These are phyloP conservation scores for Epistrophe grossulariae DNA, from an alignment of 2,888 invertebrate genomes.

Conservation along the genomic window DNA sequence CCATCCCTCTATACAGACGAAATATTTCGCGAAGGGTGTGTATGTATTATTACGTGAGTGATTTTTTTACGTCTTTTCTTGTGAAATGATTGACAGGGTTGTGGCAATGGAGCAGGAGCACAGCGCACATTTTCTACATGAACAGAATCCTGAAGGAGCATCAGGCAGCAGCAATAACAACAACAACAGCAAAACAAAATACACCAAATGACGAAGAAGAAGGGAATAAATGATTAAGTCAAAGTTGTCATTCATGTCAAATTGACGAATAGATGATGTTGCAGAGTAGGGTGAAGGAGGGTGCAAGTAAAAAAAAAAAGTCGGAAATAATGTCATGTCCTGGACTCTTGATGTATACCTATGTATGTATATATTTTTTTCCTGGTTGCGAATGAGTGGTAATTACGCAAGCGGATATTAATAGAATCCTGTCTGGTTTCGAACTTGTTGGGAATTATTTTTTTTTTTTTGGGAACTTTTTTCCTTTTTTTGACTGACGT, in stretches of 20 bases:
- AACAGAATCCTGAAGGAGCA: slow-evolving; percentile 66
- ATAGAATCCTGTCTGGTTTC: slow-evolving; percentile 71
- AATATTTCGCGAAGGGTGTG: slow-evolving; percentile 47
- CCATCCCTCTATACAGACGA: slow-evolving; percentile 17
- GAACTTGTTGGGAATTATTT: slow-evolving; percentile 46
- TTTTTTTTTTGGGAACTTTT: neutral
- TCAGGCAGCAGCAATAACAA: neutral
- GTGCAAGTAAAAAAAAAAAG: slow-evolving; percentile 13
- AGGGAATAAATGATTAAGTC: slow-evolving; percentile 75
- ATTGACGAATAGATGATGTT: slow-evolving; percentile 48
- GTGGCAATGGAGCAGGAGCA: slow-evolving; percentile 54
- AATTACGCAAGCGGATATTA: slow-evolving; percentile 76
- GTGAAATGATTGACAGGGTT: slow-evolving; percentile 71
- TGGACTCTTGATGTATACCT: slow-evolving; percentile 22
- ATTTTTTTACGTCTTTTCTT: slow-evolving; percentile 13
- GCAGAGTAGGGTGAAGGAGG: slow-evolving; percentile 10
- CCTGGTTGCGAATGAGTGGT: slow-evolving; percentile 74
- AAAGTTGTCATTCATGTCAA: slow-evolving; percentile 76
- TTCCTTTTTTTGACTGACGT: slow-evolving; percentile 54
- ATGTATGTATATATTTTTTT: slow-evolving; percentile 31
- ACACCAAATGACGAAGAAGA: slow-evolving; percentile 50
- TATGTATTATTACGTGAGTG: slow-evolving; percentile 62
- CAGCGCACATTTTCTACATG: slow-evolving; percentile 70
- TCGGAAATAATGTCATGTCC: slow-evolving; percentile 65
- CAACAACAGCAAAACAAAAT: slow-evolving; percentile 25